Conservation (phyloP, 2,797 vertebrate species). For the Bothrops alternatus region DNA sequence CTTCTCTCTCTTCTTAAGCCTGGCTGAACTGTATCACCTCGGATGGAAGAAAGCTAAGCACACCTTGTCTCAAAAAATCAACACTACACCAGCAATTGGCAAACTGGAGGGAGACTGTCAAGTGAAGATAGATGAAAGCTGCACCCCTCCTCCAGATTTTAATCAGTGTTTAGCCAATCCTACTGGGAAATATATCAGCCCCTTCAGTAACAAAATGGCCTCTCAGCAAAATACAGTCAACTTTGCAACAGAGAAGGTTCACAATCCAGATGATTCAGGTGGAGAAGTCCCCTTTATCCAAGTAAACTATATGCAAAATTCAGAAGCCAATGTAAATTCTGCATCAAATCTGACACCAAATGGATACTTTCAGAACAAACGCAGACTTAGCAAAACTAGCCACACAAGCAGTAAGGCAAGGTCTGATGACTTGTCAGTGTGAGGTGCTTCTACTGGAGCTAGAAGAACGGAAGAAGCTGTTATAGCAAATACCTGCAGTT, state of each 20-base stretch:
- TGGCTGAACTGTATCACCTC: slow-evolving; percentile 90
- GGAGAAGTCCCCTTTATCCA: slow-evolving; percentile 78
- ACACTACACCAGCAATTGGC: slow-evolving; percentile 28
- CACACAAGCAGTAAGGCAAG: slow-evolving; percentile 85
- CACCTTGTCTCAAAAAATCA: slow-evolving; percentile 54
- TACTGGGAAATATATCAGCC: slow-evolving; percentile 73
- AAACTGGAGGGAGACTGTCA: slow-evolving; percentile 54
- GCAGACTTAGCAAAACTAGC: slow-evolving; percentile 86
- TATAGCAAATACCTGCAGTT: background rate
- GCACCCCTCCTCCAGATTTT: slow-evolving; percentile 91
- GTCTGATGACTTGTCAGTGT: slow-evolving; percentile 88
- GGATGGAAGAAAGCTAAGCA: slow-evolving; percentile 84
- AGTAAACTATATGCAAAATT: slow-evolving; percentile 75
- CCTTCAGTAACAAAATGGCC: slow-evolving; percentile 86
- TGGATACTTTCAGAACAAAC: slow-evolving; percentile 79
- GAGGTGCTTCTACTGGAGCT: slow-evolving; percentile 34
- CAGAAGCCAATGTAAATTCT: slow-evolving; percentile 69
- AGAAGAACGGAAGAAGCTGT: background rate
- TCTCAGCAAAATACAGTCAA: slow-evolving; percentile 91
- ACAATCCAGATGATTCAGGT: slow-evolving; percentile 69
- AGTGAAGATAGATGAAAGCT: slow-evolving; percentile 62
- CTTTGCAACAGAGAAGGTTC: slow-evolving; percentile 83
- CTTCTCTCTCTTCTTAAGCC: slow-evolving; percentile 88
- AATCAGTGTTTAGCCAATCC: slow-evolving; percentile 80
- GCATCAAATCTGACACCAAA: slow-evolving; percentile 59